Evolutionary conservation across 2,797 vertebrate species (phyloP).

Genomic region (Corythornis leucogaster): DNA sequence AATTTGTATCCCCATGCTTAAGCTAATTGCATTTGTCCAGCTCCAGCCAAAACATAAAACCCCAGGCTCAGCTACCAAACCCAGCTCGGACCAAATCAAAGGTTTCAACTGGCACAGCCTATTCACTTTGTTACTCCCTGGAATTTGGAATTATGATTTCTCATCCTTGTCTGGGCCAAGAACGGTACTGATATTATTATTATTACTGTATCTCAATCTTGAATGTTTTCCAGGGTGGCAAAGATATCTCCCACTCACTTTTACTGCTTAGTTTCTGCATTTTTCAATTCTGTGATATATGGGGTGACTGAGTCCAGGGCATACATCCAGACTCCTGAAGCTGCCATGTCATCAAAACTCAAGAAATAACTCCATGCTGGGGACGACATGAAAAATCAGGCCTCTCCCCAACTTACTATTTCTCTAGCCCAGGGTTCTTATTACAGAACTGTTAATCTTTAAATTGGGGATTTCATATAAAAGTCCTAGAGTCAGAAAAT

Average conservation of each 20-base stretch:
- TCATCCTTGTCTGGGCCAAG: background rate
- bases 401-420: background rate
- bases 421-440: background rate
- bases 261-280: background rate
- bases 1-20: background rate
- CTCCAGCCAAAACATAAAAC: background rate
- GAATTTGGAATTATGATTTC: conserved; percentile 5
- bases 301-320: background rate
- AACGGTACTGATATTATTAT: background rate
- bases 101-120: conserved; percentile 9
- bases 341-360: background rate
- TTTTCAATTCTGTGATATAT: conserved; percentile 16
- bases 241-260: background rate
- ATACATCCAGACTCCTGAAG: background rate
- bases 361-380: background rate
- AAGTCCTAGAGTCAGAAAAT: background rate
- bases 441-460: background rate
- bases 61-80: conserved; percentile 4
- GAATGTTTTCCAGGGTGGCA: conserved; percentile 14
- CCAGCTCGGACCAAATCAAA: background rate
- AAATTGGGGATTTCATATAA: background rate
- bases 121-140: background rate
- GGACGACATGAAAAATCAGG: background rate
- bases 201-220: background rate
- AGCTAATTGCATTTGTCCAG: background rate